phyloP scores from a whole-genome alignment of 2,797 vertebrate genomes.

The Darevskia nairensis region DNA sequence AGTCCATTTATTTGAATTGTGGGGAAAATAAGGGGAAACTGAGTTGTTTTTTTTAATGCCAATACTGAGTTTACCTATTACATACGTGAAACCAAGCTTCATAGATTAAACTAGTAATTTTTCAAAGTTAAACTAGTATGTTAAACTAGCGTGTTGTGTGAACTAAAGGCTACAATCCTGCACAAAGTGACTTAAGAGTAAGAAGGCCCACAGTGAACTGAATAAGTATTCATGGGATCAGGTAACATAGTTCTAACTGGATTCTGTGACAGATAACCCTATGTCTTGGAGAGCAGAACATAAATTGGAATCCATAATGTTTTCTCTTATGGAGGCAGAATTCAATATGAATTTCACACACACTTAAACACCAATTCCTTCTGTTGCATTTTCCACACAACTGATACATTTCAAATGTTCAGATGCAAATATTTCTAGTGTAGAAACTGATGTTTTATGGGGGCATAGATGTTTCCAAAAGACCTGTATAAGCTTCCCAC shows the following conservation, averaged over 20 bases:
- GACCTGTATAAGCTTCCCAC: neutral
- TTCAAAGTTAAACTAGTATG: neutral
- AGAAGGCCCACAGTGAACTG: neutral
- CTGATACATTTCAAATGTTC: neutral
- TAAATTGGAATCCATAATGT: no score
- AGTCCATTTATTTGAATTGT: slow-evolving; percentile 20
- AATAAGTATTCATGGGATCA: neutral
- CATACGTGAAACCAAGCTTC: neutral
- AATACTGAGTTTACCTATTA: neutral
- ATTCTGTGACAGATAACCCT: neutral
- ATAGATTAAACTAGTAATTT: neutral
- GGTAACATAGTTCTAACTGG: neutral
- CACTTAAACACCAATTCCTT: neutral
- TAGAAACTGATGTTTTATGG: neutral
- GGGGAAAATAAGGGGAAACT: neutral
- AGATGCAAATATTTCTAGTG: neutral
- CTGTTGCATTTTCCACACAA: neutral
- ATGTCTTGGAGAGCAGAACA: no score
- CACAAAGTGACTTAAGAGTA: neutral
- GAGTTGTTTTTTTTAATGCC: neutral
- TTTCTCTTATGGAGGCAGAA: no score
- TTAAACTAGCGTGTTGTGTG: neutral
- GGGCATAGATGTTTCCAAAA: neutral
- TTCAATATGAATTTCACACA: neutral
- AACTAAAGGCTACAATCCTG: neutral